Evolutionary conservation across 2,888 invertebrate species (phyloP), one percentile per base, ranked within the genome.

Genomic region (Melanostoma mellinum): DNA sequence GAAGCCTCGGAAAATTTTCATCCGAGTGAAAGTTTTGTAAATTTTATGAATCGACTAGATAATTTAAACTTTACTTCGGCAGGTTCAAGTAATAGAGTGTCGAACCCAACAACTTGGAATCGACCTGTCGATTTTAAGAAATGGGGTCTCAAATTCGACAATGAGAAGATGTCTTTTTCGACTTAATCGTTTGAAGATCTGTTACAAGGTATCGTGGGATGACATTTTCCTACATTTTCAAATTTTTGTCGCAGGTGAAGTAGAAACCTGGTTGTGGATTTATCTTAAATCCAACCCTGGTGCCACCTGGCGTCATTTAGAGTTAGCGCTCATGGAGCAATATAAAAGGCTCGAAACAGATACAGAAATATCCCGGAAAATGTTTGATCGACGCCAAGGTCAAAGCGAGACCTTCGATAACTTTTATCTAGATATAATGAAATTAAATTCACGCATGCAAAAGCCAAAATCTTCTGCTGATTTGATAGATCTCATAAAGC

Each of bases 11-110:
- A 20, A 6, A 32, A 50, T 50, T 50, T 50, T 50, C 32, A 50
- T 6, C 50, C 50, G 3, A 50, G 32, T 8, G 50, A 50, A 20
- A 56, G 38, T 30, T 38, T 56, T 4, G 36, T 8, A 30, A 38
- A 56, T 9, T 56, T 56, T 8, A 30, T 56, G 38, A 56, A 30
- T 30, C 55, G 4, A 4, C 20, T 56, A 4, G 30, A 56, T 38
- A 30, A 4, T 20, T 20, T 55, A 3, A 36, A 20, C 36, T 30
- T 55, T 0, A 36, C 35, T 36, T 6, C 36, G 1, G 6, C 38
- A 4, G 5, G 9, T 38, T 9, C 38, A 20, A 56, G 38, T 4
- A 8, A 56, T 8, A 10, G 1, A 20, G 6, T 35, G 6, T 38
- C 55, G 2, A 20, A 20, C 36, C 38, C 38, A 56, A 38, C 20